phyloP scores from a whole-genome alignment of 2,797 vertebrate genomes.

The Anniella stebbinsi region DNA sequence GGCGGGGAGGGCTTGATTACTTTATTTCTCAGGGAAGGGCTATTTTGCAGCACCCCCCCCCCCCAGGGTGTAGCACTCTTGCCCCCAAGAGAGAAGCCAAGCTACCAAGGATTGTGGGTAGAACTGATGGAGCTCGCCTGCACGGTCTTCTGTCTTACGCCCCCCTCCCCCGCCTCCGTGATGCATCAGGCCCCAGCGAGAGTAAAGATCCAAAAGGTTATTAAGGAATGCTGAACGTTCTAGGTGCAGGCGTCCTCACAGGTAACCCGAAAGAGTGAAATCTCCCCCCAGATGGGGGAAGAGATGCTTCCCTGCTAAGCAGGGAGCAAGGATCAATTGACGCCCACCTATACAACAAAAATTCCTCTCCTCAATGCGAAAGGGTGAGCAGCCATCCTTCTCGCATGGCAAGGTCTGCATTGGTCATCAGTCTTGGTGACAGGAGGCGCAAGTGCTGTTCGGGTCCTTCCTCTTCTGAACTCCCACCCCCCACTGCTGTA shows the following conservation, averaged over 20 bases:
- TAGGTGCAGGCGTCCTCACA: not conserved
- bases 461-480: not conserved
- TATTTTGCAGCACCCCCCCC: not conserved
- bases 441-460: not conserved
- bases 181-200: no score
- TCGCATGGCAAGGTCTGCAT: not conserved
- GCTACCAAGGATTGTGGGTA: not conserved
- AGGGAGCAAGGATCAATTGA: not conserved
- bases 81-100: not conserved
- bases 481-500: not conserved
- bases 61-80: not conserved
- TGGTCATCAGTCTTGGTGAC: no score
- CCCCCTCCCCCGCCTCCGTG: no score
- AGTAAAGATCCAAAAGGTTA: not conserved
- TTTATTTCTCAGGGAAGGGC: conserved; percentile 46
- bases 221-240: no score
- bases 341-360: no score
- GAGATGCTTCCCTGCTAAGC: not conserved
- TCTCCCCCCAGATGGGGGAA: not conserved
- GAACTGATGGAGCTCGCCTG: no score
- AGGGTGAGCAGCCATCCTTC: not conserved
- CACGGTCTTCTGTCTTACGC: no score
- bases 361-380: not conserved
- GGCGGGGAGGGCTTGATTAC: not conserved
- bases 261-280: not conserved